These are phyloP conservation scores for Cataglyphis livida DNA, from an alignment of 2,888 invertebrate genomes.

Conservation along the genomic window DNA sequence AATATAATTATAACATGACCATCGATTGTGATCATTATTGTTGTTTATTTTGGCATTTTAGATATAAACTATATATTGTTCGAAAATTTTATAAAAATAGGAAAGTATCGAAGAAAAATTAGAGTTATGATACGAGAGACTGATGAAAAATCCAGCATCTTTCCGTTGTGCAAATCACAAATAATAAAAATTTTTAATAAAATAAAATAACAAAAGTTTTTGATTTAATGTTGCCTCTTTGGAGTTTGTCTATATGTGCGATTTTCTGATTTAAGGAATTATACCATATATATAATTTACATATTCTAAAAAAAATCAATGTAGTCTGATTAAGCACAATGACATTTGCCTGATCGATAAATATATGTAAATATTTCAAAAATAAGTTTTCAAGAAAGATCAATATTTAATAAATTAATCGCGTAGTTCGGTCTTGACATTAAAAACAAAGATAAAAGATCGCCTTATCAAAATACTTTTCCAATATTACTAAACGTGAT, in stretches of 20 bases:
- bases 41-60: not conserved
- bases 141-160: slow-evolving; percentile 25
- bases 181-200: slow-evolving; percentile 22
- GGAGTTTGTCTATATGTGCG: not conserved
- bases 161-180: slow-evolving; percentile 49
- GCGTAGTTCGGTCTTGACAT: not conserved
- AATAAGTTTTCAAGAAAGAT: not conserved
- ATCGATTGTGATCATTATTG: not conserved
- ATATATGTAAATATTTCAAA: not conserved
- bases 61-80: not conserved
- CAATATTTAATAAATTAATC: not conserved
- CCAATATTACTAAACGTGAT: not conserved
- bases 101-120: slow-evolving; percentile 41
- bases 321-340: not conserved
- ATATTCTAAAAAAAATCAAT: not conserved
- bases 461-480: not conserved
- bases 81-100: slow-evolving; percentile 32
- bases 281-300: not conserved
- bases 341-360: not conserved
- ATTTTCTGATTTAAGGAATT: not conserved
- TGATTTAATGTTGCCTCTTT: slow-evolving; percentile 51
- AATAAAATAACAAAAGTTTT: not conserved
- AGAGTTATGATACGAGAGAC: not conserved
- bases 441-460: not conserved
- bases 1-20: not conserved